Conservation (phyloP, 2,113 vertebrate genomes). For the Colaptes auratus region DNA sequence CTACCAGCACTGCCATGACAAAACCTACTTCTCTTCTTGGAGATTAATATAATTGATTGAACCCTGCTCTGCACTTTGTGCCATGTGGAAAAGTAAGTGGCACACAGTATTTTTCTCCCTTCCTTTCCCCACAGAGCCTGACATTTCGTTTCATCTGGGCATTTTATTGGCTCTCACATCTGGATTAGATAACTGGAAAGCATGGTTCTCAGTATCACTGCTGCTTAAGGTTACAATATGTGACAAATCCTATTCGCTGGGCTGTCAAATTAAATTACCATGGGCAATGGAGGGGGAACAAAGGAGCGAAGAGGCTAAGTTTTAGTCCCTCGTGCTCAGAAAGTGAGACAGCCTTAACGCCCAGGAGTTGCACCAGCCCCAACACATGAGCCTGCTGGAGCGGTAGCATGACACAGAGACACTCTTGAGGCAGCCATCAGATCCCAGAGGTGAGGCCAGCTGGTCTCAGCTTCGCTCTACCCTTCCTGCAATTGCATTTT, state of each 20-base stretch:
- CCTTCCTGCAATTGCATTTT: not conserved
- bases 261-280: conserved; percentile 76
- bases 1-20: conserved; percentile 42
- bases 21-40: conserved; percentile 39
- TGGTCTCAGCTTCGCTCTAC: not conserved
- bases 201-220: conserved; percentile 68
- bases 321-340: not conserved
- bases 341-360: conserved; percentile 28
- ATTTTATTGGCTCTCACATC: conserved; percentile 71
- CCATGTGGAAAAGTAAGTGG: conserved; percentile 50
- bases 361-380: not conserved
- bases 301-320: conserved; percentile 29
- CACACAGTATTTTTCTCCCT: conserved; percentile 32
- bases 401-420: not conserved
- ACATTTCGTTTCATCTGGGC: conserved; percentile 60
- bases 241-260: conserved; percentile 74
- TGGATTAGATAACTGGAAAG: conserved; percentile 75
- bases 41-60: conserved; percentile 24
- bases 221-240: conserved; percentile 69
- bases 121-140: conserved; percentile 9
- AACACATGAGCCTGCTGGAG: not conserved
- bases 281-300: conserved; percentile 15
- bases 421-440: not conserved
- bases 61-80: not conserved
- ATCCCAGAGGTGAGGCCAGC: not conserved